Percentiles rank a stretch among this genome's conserved stretches.
Evolutionary conservation across 2,113 vertebrate genomes (phyloP).

Genomic region (Struthio camelus): DNA sequence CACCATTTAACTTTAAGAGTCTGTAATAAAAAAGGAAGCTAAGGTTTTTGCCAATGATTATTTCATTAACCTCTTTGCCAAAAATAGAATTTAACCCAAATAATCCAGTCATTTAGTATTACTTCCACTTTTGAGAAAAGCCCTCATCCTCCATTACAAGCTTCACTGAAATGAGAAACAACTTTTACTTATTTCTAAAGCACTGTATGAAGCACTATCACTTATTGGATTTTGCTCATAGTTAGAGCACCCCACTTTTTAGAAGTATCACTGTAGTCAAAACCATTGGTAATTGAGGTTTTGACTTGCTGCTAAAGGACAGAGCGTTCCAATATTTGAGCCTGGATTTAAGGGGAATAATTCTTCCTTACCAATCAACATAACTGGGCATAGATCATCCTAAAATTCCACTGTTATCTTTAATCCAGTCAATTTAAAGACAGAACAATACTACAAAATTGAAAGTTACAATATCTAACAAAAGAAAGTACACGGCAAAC

Average conservation of each 20-base stretch:
- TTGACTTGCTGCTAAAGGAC: slow-evolving; percentile 18
- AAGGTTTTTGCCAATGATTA: neutral
- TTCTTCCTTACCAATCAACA: neutral
- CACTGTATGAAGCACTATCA: neutral
- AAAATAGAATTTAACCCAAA: slow-evolving; percentile 23
- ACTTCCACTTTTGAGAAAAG: slow-evolving; percentile 18
- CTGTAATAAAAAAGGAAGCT: neutral
- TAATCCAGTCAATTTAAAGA: neutral
- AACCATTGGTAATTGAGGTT: slow-evolving; percentile 54
- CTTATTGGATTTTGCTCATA: neutral
- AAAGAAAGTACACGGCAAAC: neutral
- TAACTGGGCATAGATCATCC: neutral
- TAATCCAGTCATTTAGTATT: neutral
- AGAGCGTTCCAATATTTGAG: neutral
- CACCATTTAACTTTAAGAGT: neutral
- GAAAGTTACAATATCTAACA: neutral
- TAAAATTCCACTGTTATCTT: neutral
- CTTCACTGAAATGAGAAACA: neutral
- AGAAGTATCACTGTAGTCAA: slow-evolving; percentile 21
- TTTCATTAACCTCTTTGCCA: slow-evolving; percentile 21
- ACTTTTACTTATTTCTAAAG: neutral
- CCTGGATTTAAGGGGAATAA: neutral
- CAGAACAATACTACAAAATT: neutral
- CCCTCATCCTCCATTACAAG: neutral
- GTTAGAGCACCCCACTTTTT: slow-evolving; percentile 7